Base-by-base conservation (phyloP, 2,113 vertebrate species). In the Oncorhynchus masou region DNA sequence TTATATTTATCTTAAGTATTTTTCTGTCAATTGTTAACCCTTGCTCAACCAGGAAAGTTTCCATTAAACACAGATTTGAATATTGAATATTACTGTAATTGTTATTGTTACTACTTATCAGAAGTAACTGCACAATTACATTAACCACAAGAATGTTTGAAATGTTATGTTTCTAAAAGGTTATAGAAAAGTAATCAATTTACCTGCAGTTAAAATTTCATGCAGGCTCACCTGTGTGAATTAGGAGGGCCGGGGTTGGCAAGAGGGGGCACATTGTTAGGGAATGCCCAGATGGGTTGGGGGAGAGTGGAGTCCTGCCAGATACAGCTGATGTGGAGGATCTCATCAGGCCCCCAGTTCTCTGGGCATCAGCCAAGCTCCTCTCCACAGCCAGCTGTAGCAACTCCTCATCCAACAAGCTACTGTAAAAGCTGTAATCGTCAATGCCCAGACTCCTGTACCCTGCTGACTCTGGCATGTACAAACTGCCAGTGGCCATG, bases 371-470 rank as follows among this genome's bases (percentile, higher is more conserved):
- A 0, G 77, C 79, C 48, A 96, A 73, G 79, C 95, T 96, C 87
- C 94, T 94, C 80, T 95, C 94, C 1, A 96, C 95, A 78, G 95
- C 95, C 94, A 96, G 90, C 85, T 95, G 93, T 65, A 96, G 84
- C 19, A 96, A 93, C 75, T 96, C 94, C 0, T 96, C 95, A 82
- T 96, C 95, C 0, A 94, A 94, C 83, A 98, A 82, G 78, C 94
- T 94, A 24, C 92, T 89, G 70, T 96, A 98, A 59, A 96, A 80
- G 27, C 91, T 95, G 87, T 95, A 95, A 74, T 97, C 96, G 60
- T 96, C 95, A 0, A 87, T 88, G 34, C 91, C 93, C 16, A 95
- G 91, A 0, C 78, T 71, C 66, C 74, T 15, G 19, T 34, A n/a
- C 12, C 8, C 72, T 25, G 64, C 71, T 54, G 76, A 66, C 29